Conservation (phyloP, 2,888 invertebrate genomes). For the Erebia palarica region DNA sequence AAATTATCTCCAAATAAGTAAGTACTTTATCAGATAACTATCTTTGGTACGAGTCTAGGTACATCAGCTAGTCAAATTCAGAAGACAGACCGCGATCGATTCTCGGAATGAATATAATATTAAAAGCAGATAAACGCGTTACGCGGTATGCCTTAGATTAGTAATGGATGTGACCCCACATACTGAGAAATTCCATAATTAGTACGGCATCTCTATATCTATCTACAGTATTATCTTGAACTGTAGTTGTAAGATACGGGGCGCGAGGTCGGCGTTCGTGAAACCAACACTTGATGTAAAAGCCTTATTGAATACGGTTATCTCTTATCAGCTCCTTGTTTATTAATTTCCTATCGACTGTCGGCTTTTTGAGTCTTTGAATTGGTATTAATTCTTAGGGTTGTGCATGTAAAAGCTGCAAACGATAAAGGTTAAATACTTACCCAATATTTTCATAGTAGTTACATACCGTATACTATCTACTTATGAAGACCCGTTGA, state of each 20-base stretch:
- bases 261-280: constrained; percentile 61
- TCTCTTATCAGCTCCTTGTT: constrained; percentile 68
- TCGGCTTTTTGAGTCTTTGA: constrained; percentile 52
- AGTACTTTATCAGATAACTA: too few relatives aligned
- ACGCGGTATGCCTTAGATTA: constrained; percentile 35
- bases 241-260: constrained; percentile 39
- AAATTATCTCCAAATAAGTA: too few relatives aligned
- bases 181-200: constrained; percentile 59
- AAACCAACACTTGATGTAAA: constrained; percentile 60
- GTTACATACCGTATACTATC: background rate
- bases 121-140: constrained; percentile 34
- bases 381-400: constrained; percentile 1
- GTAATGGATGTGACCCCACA: constrained; percentile 38
- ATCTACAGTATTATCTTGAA: constrained; percentile 51
- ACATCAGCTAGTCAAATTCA: background rate
- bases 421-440: background rate
- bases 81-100: background rate
- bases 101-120: constrained; percentile 20
- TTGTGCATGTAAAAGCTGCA: background rate
- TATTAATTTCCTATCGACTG: constrained; percentile 66
- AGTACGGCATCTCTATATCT: constrained; percentile 50
- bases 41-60: too few relatives aligned
- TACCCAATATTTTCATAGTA: background rate
- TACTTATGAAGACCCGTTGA: background rate
- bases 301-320: constrained; percentile 69